Evolutionary conservation across 2,888 invertebrate genomes (phyloP).

Genomic region (Malachius bipustulatus): DNA sequence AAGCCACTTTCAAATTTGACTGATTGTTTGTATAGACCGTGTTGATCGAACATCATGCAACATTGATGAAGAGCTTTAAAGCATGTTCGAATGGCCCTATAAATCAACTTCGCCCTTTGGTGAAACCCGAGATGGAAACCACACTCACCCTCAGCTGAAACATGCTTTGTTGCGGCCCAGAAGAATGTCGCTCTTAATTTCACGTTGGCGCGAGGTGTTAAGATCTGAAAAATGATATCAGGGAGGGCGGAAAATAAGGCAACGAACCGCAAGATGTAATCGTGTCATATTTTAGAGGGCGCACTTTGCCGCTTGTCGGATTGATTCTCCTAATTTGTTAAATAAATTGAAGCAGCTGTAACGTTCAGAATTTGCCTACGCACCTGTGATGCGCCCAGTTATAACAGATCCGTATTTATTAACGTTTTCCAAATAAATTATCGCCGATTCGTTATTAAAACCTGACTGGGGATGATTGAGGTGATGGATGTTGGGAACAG

Average conservation of each 20-base stretch:
- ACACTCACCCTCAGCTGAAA: too few relatives aligned
- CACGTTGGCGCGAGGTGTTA: conserved; percentile 17
- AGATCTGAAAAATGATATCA: conserved; percentile 19
- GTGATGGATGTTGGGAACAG: background rate
- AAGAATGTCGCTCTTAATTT: conserved; percentile 19
- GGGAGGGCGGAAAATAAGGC: conserved; percentile 14
- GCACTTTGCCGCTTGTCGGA: conserved; percentile 18
- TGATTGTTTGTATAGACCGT: too few relatives aligned
- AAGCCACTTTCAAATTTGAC: too few relatives aligned
- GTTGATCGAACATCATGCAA: too few relatives aligned
- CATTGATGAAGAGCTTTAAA: too few relatives aligned
- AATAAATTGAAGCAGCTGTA: conserved; percentile 21
- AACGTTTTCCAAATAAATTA: background rate
- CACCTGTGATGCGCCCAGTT: conserved; percentile 17
- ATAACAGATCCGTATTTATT: background rate
- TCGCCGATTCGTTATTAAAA: conserved; percentile 2
- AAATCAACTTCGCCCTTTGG: too few relatives aligned
- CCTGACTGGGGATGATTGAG: conserved; percentile 3
- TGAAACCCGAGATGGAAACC: too few relatives aligned
- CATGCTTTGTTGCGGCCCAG: too few relatives aligned
- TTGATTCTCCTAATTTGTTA: conserved; percentile 23
- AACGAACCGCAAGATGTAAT: conserved; percentile 19
- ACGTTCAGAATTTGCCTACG: conserved; percentile 14
- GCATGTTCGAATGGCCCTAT: too few relatives aligned
- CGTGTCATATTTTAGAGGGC: conserved; percentile 19